Evolutionary conservation across 2,113 vertebrate genomes (phyloP).

Genomic region (Rattus rattus): DNA sequence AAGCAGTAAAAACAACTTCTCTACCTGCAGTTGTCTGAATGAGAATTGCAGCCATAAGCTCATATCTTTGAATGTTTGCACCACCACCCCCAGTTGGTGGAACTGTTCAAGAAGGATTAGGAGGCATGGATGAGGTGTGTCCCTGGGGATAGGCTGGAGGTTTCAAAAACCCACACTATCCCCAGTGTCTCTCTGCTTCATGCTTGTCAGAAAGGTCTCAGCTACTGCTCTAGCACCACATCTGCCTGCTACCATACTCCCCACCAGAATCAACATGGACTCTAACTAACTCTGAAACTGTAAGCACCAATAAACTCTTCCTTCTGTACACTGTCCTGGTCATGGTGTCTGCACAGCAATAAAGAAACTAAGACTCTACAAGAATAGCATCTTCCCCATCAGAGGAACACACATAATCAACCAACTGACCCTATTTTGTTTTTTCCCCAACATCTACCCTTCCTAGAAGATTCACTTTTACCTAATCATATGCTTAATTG

Average conservation of each 20-base stretch:
- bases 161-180: not conserved
- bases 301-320: not conserved
- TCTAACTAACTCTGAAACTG: not conserved
- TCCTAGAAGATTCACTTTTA: not conserved
- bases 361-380: not conserved
- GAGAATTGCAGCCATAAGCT: not conserved
- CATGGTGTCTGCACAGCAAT: not conserved
- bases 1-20: not conserved
- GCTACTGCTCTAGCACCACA: not conserved
- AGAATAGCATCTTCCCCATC: not conserved
- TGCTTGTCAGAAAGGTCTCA: not conserved
- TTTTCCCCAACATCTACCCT: not conserved
- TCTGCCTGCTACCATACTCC: not conserved
- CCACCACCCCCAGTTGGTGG: not conserved
- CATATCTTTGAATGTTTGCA: not conserved
- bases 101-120: not conserved
- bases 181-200: not conserved
- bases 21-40: not conserved
- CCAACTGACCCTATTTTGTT: not conserved
- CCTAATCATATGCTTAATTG: not conserved
- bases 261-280: not conserved
- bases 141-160: not conserved
- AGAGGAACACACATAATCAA: not conserved
- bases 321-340: not conserved
- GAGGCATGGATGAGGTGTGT: not conserved